phyloP scores from a whole-genome alignment of 2,113 vertebrate species.

The Cololabis saira region DNA sequence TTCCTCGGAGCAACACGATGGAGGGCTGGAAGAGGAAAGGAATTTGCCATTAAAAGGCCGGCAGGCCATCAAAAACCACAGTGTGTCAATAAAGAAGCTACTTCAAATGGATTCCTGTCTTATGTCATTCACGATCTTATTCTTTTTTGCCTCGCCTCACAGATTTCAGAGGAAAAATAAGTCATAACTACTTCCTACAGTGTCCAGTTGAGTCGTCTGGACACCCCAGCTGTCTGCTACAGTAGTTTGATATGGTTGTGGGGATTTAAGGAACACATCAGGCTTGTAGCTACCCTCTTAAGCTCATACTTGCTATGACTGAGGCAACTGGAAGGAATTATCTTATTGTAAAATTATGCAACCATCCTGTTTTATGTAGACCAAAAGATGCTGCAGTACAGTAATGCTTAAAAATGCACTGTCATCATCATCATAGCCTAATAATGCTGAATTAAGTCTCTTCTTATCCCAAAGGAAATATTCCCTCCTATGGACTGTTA shows the following conservation, averaged over 20 bases:
- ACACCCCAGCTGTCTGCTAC: background rate
- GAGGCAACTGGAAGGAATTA: background rate
- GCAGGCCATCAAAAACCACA: background rate
- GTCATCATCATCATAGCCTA: no score
- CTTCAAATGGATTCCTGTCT: no score
- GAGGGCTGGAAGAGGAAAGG: background rate
- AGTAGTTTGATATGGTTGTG: background rate
- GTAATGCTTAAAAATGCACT: background rate
- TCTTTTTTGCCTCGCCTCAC: no score
- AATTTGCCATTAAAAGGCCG: background rate
- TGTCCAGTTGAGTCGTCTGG: background rate
- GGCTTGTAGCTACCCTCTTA: background rate
- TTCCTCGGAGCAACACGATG: conserved; percentile 9
- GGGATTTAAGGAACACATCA: conserved; percentile 17
- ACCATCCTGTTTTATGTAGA: background rate
- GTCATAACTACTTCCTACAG: background rate
- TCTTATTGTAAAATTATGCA: background rate
- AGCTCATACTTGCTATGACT: background rate
- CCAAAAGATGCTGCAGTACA: background rate
- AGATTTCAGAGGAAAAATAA: no score
- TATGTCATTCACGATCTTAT: no score
- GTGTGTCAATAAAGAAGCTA: no score
- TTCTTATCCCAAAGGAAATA: no score
- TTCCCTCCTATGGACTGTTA: no score
- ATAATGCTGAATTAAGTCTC: no score